Evolutionary conservation across 2,888 invertebrate species (phyloP), one percentile per base, ranked within the genome.

Genomic region (Brenthis daphne): DNA sequence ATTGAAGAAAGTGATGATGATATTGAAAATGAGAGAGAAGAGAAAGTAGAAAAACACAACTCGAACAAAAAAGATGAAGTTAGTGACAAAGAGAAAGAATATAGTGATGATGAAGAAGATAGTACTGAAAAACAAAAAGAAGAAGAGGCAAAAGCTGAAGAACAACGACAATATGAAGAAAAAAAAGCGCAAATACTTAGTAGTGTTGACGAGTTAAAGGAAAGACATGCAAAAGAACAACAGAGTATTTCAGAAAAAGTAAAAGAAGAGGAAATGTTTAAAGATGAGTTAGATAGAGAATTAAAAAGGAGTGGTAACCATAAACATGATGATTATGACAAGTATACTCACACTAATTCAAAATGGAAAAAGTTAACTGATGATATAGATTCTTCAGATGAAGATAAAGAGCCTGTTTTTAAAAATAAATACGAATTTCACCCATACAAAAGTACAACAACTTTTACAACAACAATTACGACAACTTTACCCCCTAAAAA

Each of bases 191-290:
- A 80, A 67, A 86, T 92, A 72, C 77, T 92, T 53, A 82, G 82
- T 16, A 83, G 84, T 67, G 90, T 92, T 6, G 92, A 92, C 68
- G 86, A 88, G 55, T 75, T 92, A 14, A 92, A 91, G 79, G 78
- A 82, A 68, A 82, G 89, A 20, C 92, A 92, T 69, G 86, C 83
- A 14, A 75, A 82, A 73, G 92, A 92, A 78, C 90, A 90, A 73
- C 82, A 82, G 74, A 73, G 75, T 2, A 85, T 91, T 76, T 82
- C 85, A 13, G 89, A 91, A 69, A 89, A 84, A 76, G 74, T 80
- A 0, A 89, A 87, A 76, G 88, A 88, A 77, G 91, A 92, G 74
- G 89, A 89, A 76, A 78, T 87, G 64, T 79, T 80, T n/a, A 79
- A 83, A 77, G 87, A 91, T 75, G 84, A 88, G 70, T 80, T 78